Evolutionary conservation across 53 echinoderm and acorn worm genomes (phyloP).

Genomic region (Zoroaster sp.): DNA sequence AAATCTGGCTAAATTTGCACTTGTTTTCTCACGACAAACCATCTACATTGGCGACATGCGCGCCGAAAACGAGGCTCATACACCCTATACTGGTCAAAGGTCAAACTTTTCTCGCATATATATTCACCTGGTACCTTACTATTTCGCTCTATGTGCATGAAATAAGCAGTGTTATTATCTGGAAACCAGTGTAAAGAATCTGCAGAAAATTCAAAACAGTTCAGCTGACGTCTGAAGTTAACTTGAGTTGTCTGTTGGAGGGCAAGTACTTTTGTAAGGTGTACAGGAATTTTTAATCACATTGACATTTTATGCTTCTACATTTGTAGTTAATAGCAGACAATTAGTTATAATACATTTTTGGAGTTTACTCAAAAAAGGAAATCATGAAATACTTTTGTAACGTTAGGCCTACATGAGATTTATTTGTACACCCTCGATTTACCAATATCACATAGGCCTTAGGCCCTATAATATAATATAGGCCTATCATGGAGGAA

Average conservation of each 20-base stretch:
- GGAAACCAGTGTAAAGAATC: background rate
- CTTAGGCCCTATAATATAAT: too few relatives aligned
- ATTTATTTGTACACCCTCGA: too few relatives aligned
- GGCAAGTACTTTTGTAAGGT: background rate
- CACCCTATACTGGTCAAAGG: slow-evolving; percentile 41
- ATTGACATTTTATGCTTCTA: too few relatives aligned
- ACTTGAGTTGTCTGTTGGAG: too few relatives aligned
- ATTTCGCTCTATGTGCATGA: background rate
- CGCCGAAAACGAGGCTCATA: slow-evolving; percentile 38
- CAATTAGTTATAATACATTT: too few relatives aligned
- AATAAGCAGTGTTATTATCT: background rate
- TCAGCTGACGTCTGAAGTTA: background rate
- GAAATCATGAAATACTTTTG: too few relatives aligned
- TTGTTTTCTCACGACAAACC: background rate
- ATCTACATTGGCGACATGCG: slow-evolving; percentile 47
- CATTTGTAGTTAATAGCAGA: too few relatives aligned
- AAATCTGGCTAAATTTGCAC: slow-evolving; percentile 61
- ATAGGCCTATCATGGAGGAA: too few relatives aligned
- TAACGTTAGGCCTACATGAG: too few relatives aligned
- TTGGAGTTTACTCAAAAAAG: too few relatives aligned
- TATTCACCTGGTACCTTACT: slow-evolving; percentile 27
- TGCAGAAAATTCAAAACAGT: slow-evolving; percentile 29
- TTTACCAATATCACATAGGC: too few relatives aligned
- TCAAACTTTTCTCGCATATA: background rate
- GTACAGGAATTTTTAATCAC: background rate